Percentiles rank a stretch among this genome's conserved stretches.
phyloP scores from a whole-genome alignment of 2,797 vertebrate species.

The Acipenser oxyrinchus region DNA sequence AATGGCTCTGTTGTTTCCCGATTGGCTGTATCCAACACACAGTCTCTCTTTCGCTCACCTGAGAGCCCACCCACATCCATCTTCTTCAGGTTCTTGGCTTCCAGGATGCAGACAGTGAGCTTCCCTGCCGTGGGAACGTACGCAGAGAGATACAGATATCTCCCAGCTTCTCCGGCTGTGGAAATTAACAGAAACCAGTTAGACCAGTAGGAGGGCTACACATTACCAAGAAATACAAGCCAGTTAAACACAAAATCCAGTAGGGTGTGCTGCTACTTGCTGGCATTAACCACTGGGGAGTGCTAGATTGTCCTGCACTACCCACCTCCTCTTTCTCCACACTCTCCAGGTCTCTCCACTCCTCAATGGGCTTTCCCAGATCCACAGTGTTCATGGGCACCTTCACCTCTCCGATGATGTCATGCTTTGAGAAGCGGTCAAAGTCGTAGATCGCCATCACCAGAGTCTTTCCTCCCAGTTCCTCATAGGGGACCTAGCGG shows the following conservation, averaged over 20 bases:
- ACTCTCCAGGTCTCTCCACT: constrained; percentile 90
- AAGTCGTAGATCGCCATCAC: constrained; percentile 96
- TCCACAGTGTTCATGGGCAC: constrained; percentile 92
- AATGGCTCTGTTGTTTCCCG: background rate
- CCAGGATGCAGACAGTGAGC: constrained; percentile 93
- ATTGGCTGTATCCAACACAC: background rate
- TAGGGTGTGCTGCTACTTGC: too few relatives aligned
- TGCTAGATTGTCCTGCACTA: background rate
- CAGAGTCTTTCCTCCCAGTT: constrained; percentile 89
- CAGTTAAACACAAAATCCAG: too few relatives aligned
- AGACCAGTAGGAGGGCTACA: too few relatives aligned
- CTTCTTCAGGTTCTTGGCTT: constrained; percentile 98
- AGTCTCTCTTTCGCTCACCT: constrained; percentile 51
- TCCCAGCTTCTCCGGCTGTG: constrained; percentile 90
- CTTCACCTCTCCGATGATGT: constrained; percentile 91
- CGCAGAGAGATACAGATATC: constrained; percentile 96
- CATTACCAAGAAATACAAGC: too few relatives aligned
- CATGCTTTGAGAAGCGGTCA: constrained; percentile 95
- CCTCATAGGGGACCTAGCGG: constrained; percentile 84
- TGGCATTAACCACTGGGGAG: background rate
- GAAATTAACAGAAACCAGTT: constrained; percentile 1
- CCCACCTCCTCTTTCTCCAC: constrained; percentile 93
- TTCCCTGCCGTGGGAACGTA: constrained; percentile 81
- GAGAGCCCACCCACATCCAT: constrained; percentile 96
- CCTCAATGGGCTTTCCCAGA: constrained; percentile 88